Percentiles rank a stretch among this genome's conserved stretches.
Conservation (phyloP, 1,140 invertebrate genomes). For the Trachymyrmex cornetzi region DNA sequence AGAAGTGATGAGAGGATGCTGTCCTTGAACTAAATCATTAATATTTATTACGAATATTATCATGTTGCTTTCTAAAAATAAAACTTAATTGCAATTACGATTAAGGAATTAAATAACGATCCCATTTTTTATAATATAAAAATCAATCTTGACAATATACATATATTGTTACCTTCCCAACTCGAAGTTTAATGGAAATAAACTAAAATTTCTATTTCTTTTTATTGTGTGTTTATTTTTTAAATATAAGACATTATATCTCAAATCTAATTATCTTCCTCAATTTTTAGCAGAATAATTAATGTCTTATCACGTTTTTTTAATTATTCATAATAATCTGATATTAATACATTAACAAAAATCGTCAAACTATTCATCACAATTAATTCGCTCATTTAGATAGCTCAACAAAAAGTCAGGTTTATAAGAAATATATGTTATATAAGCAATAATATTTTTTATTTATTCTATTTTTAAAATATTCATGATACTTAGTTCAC, state of each 20-base stretch:
- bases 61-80: neutral
- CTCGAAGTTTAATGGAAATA: neutral
- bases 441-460: no score
- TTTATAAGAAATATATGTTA: no score
- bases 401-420: no score
- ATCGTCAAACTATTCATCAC: no score
- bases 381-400: no score
- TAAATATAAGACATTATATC: neutral
- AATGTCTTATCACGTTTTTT: neutral
- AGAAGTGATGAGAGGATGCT: neutral
- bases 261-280: neutral
- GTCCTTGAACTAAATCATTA: slow-evolving; percentile 33
- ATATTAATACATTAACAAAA: no score
- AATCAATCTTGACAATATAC: neutral
- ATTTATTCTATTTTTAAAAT: no score
- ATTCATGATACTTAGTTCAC: no score
- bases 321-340: no score
- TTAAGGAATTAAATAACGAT: neutral
- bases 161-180: neutral
- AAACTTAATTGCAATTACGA: neutral
- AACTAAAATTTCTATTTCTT: neutral
- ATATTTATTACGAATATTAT: neutral
- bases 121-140: neutral
- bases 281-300: neutral
- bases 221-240: no score